Evolutionary conservation across 2,888 invertebrate genomes (phyloP).

Genomic region (Lacanobia oleracea): DNA sequence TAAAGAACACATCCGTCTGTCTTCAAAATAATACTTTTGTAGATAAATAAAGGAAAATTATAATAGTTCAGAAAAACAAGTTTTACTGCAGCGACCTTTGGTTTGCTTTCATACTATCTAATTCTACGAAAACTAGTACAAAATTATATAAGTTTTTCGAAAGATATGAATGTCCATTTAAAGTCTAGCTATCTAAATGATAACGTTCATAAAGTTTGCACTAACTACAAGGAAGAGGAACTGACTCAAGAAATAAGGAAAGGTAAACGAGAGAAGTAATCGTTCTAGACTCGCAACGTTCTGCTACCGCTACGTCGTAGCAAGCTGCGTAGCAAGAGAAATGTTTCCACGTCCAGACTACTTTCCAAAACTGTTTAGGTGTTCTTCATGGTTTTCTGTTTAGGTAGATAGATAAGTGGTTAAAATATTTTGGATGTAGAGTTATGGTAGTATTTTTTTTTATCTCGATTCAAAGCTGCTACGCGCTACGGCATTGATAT

Average conservation of each 20-base stretch:
- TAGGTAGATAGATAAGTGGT: too few relatives aligned
- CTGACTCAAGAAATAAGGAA: slow-evolving; percentile 38
- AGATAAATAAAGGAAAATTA: too few relatives aligned
- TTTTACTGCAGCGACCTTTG: too few relatives aligned
- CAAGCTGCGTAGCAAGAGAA: slow-evolving; percentile 8
- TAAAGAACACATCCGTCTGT: too few relatives aligned
- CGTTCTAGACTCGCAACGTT: background rate
- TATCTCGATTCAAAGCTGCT: too few relatives aligned
- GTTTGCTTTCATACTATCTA: too few relatives aligned
- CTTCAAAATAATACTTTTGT: too few relatives aligned
- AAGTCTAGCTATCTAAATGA: background rate
- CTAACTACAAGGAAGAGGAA: slow-evolving; percentile 27
- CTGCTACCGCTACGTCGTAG: slow-evolving; percentile 20
- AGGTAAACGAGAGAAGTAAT: slow-evolving; percentile 1
- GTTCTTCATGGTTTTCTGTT: background rate
- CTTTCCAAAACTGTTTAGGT: background rate
- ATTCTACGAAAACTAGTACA: too few relatives aligned
- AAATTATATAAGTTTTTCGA: background rate
- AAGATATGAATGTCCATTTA: background rate
- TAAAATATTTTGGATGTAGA: too few relatives aligned
- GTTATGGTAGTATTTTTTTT: too few relatives aligned
- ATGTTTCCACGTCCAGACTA: background rate
- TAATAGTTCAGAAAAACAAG: too few relatives aligned
- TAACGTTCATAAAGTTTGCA: background rate
- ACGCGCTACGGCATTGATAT: too few relatives aligned